These are phyloP conservation scores for Cuculus canorus DNA, from an alignment of 2,797 vertebrate species.

Conservation along the genomic window DNA sequence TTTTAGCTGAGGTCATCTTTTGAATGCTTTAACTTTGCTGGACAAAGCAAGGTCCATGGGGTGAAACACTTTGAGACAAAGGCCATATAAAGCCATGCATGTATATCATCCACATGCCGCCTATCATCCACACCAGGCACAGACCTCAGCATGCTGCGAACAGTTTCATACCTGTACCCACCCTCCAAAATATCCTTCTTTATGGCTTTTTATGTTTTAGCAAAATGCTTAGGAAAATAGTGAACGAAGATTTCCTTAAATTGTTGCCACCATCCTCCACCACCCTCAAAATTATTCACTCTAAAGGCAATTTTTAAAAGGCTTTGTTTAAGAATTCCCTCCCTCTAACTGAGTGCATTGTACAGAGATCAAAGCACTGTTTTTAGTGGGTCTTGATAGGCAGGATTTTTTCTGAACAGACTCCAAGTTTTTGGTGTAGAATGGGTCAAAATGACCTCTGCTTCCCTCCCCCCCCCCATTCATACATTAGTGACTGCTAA, in stretches of 20 bases:
- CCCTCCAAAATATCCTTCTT: not conserved
- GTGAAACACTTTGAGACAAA: not conserved
- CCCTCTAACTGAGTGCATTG: slow-evolving; percentile 55
- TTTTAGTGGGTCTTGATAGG: slow-evolving; percentile 29
- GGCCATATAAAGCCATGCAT: not conserved
- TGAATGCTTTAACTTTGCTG: not conserved
- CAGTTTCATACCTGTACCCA: slow-evolving; percentile 9
- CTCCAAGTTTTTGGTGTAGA: slow-evolving; percentile 58
- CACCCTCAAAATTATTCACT: slow-evolving; percentile 64
- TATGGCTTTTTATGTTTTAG: not conserved
- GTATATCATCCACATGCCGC: not conserved
- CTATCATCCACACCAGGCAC: not conserved
- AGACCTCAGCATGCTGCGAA: not conserved
- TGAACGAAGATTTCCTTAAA: slow-evolving; percentile 55
- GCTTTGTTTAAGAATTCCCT: slow-evolving; percentile 64
- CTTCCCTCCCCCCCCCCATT: not conserved
- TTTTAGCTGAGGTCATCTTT: not conserved
- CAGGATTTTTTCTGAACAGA: slow-evolving; percentile 61
- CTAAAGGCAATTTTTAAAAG: slow-evolving; percentile 51
- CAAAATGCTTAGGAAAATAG: slow-evolving; percentile 14
- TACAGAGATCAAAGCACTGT: slow-evolving; percentile 61
- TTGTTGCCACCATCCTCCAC: slow-evolving; percentile 46
- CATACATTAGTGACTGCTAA: not conserved
- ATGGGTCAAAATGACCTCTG: slow-evolving; percentile 61
- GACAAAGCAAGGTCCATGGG: not conserved